Evolutionary conservation across 1,140 invertebrate species (phyloP), one percentile per base, ranked within the genome.

Genomic region (Hyles euphorbiae): DNA sequence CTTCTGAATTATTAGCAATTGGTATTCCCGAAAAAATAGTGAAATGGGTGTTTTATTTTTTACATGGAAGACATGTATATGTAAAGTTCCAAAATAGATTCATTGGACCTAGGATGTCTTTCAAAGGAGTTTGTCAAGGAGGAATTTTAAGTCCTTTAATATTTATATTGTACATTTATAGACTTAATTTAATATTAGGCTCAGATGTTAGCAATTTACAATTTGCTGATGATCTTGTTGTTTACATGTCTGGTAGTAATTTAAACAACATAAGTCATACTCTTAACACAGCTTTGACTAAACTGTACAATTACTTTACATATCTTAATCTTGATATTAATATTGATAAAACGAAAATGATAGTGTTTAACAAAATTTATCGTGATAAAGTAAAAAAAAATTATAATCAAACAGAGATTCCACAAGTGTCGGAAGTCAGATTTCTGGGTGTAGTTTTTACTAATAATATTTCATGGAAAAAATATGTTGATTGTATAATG

Each of bases 11-110:
- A 2, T 8, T 12, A 3, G 5, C 33, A 5, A 40, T 67, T 12
- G 50, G 56, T 9, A 11, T 67, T 36, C 65, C 65, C 55, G 48
- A n/a, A 51, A 67, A 63, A 53, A 12, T 63, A 40, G 46, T 63
- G 10, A 55, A 45, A 11, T 67, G 58, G 60, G 50, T 67, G 10
- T 67, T 55, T 63, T 52, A 67, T 48, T 67, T 67, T 58, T 46
- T 67, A 49, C n/a, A 63, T 58, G 55, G 48, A 22, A 60, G 61
- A 58, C 10, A 51, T 22, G 57, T 66, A 8, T 66, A 47, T 56
- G 56, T 61, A n/a, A 66, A 61, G 62, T 32, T 43, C 36, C 32
- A 60, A 56, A 58, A 61, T 49, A 10, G n/a, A 6, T 9, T 67
- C 2, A 47, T 51, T 51, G 64, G 64, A n/a, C 64, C 64, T 12